Conservation (phyloP, 2,113 vertebrate genomes). For the Callipepla squamata region DNA sequence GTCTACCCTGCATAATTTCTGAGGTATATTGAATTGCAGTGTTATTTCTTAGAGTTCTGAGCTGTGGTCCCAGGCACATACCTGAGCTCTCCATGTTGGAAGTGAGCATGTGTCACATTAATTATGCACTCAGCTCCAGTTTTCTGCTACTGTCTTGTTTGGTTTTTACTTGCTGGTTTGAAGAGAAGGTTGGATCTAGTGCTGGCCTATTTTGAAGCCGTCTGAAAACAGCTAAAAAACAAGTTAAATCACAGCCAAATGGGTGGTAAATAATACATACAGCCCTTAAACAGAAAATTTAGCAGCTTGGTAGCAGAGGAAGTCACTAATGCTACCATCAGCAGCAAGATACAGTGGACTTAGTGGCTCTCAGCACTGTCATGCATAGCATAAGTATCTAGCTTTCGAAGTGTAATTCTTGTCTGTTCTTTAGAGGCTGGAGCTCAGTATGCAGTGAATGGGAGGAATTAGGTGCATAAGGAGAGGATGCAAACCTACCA, state of each 20-base stretch:
- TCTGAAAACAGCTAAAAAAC: slow-evolving; percentile 18
- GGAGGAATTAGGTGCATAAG: not conserved
- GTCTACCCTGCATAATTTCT: not conserved
- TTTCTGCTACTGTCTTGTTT: not conserved
- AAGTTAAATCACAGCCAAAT: slow-evolving; percentile 9
- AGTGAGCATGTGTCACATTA: slow-evolving; percentile 9
- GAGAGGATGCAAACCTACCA: not conserved
- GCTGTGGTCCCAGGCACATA: not conserved
- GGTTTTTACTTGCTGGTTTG: slow-evolving; percentile 16
- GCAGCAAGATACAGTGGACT: not conserved
- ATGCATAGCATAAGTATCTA: not conserved
- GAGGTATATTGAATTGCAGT: not conserved
- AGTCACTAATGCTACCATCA: not conserved
- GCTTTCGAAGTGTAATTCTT: not conserved
- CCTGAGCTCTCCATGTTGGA: not conserved
- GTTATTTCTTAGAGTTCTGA: not conserved
- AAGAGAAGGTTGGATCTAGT: not conserved
- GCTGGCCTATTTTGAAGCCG: slow-evolving; percentile 33
- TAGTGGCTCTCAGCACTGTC: not conserved
- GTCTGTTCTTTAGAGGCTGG: slow-evolving; percentile 8
- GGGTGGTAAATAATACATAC: slow-evolving; percentile 49
- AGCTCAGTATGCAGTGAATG: not conserved
- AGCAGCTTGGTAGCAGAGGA: slow-evolving; percentile 21
- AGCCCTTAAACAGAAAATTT: slow-evolving; percentile 44
- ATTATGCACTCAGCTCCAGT: slow-evolving; percentile 29